phyloP scores from a whole-genome alignment of 2,888 invertebrate genomes.

The Brachyopa scutellaris region DNA sequence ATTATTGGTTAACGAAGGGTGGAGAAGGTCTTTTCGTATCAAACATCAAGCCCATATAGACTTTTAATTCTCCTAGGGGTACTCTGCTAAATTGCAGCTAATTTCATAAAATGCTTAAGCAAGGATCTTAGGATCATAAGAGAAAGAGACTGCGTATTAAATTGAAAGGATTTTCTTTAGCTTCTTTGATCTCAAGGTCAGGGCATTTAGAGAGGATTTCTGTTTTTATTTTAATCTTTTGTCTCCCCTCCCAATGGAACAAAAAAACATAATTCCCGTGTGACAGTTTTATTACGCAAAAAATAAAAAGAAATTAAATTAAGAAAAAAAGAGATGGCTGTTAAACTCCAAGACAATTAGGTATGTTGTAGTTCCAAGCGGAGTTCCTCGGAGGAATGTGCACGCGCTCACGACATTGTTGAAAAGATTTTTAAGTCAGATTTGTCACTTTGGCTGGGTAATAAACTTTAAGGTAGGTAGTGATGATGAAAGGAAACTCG shows the following conservation, averaged over 20 bases:
- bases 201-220: not conserved
- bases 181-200: constrained; percentile 15
- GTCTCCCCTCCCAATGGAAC: too few species aligned
- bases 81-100: constrained; percentile 43
- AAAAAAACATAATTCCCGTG: constrained; percentile 26
- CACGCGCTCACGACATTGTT: too few species aligned
- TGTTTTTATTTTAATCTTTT: not conserved
- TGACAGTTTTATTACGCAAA: constrained; percentile 52
- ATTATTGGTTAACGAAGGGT: too few species aligned
- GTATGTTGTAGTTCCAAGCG: too few species aligned
- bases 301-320: constrained; percentile 26
- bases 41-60: constrained; percentile 22
- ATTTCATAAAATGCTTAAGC: constrained; percentile 35
- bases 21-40: too few species aligned
- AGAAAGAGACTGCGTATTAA: constrained; percentile 10
- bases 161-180: constrained; percentile 34
- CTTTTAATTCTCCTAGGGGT: constrained; percentile 49
- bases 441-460: too few species aligned
- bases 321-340: not conserved
- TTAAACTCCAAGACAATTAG: too few species aligned
- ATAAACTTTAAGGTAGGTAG: too few species aligned
- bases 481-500: too few species aligned
- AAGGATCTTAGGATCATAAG: constrained; percentile 34
- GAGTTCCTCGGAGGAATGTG: too few species aligned
- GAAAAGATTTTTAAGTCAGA: constrained; percentile 28